Evolutionary conservation across 2,113 vertebrate species (phyloP).

Genomic region (Mastomys coucha): DNA sequence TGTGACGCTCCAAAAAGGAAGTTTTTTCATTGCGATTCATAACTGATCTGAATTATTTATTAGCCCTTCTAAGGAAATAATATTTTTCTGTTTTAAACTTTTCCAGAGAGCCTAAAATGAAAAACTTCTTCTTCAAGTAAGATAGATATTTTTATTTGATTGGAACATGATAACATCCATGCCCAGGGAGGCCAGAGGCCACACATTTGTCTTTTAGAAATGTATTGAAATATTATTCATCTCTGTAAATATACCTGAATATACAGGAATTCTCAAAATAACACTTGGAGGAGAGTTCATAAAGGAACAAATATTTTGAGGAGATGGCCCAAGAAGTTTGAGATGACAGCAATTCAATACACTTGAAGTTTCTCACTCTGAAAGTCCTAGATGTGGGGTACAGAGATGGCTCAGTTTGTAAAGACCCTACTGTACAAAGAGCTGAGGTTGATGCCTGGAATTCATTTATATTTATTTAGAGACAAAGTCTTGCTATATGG

Average conservation of each 20-base stretch:
- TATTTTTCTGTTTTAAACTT: conserved; percentile 81
- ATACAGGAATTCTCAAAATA: conserved; percentile 57
- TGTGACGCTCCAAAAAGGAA: neutral
- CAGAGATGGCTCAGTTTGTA: neutral
- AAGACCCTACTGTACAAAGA: neutral
- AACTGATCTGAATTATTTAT: conserved; percentile 81
- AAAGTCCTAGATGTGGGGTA: neutral
- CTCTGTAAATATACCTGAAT: conserved; percentile 62
- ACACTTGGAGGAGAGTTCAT: conserved; percentile 62
- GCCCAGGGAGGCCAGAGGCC: conserved; percentile 54
- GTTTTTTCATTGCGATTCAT: conserved; percentile 70
- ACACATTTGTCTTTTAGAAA: conserved; percentile 60
- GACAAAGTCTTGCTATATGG: neutral
- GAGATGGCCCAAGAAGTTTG: conserved; percentile 43
- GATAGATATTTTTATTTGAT: conserved; percentile 68
- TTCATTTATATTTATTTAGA: neutral
- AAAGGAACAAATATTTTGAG: conserved; percentile 60
- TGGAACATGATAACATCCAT: neutral
- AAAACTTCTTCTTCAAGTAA: conserved; percentile 71
- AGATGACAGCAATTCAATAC: conserved; percentile 27
- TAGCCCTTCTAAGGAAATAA: conserved; percentile 78
- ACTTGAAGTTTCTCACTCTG: conserved; percentile 42
- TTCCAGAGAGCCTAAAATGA: conserved; percentile 75
- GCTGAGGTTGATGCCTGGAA: neutral
- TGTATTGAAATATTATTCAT: conserved; percentile 73